phyloP scores from a whole-genome alignment of 2,113 vertebrate species.

The Tragelaphus scriptus region DNA sequence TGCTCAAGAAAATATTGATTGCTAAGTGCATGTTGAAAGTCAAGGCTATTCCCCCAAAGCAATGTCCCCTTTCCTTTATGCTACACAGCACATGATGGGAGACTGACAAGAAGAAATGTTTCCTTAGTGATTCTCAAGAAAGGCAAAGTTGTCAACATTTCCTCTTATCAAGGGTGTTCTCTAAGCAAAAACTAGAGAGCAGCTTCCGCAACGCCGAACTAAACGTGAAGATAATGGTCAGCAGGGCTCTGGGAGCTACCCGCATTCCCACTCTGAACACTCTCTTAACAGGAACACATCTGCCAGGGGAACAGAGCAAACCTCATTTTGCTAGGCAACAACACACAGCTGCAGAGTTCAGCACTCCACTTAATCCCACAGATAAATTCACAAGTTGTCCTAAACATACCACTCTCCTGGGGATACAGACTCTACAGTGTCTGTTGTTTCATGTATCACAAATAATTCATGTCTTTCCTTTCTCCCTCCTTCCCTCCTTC shows the following conservation, averaged over 20 bases:
- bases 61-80: neutral
- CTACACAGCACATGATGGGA: neutral
- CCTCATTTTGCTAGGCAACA: neutral
- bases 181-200: neutral
- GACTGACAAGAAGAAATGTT: constrained; percentile 18
- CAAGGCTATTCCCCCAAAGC: neutral
- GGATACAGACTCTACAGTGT: neutral
- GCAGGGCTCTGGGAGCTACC: neutral
- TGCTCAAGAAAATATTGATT: neutral
- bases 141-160: neutral
- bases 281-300: neutral
- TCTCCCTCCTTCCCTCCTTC: too few relatives aligned
- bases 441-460: neutral
- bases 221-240: constrained; percentile 23
- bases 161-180: constrained; percentile 31
- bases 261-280: neutral
- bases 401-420: neutral
- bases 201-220: neutral
- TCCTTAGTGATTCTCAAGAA: neutral
- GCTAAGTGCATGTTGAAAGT: neutral
- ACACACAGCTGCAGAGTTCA: neutral
- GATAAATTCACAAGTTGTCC: neutral
- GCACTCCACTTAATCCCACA: neutral
- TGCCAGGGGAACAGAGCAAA: constrained; percentile 26
- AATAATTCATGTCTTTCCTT: neutral